phyloP scores from a whole-genome alignment of 2,888 invertebrate genomes.

The Nephrotoma appendiculata region DNA sequence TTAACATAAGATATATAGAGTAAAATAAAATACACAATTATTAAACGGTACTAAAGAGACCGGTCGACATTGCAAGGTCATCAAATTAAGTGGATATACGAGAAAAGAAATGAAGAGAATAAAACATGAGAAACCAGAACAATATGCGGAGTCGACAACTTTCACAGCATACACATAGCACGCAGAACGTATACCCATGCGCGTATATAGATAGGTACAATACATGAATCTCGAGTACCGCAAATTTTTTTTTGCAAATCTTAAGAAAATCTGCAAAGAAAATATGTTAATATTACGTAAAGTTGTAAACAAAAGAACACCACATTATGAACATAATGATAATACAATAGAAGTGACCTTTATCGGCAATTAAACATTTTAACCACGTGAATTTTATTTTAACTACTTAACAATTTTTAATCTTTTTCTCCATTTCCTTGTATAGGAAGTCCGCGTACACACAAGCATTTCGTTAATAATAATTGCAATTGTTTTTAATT shows the following conservation, averaged over 20 bases:
- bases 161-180: background rate
- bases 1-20: background rate
- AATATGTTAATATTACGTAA: background rate
- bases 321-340: background rate
- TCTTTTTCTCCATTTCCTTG: background rate
- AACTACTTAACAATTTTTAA: background rate
- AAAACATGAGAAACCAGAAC: background rate
- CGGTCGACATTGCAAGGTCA: slow-evolving; percentile 15
- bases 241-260: background rate
- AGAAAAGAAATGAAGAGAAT: background rate
- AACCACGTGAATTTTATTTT: background rate
- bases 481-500: background rate
- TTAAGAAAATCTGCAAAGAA: background rate
- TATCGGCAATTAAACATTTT: background rate
- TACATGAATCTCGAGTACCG: background rate
- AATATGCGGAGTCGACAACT: background rate
- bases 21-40: background rate
- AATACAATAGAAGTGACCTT: background rate
- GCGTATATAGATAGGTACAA: too few species aligned
- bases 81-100: background rate
- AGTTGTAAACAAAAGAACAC: background rate
- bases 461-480: background rate
- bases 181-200: background rate
- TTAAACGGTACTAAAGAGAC: slow-evolving; percentile 7
- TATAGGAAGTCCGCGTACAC: background rate